Base-by-base conservation (phyloP, 2,113 vertebrate genomes). In the Aix galericulata region DNA sequence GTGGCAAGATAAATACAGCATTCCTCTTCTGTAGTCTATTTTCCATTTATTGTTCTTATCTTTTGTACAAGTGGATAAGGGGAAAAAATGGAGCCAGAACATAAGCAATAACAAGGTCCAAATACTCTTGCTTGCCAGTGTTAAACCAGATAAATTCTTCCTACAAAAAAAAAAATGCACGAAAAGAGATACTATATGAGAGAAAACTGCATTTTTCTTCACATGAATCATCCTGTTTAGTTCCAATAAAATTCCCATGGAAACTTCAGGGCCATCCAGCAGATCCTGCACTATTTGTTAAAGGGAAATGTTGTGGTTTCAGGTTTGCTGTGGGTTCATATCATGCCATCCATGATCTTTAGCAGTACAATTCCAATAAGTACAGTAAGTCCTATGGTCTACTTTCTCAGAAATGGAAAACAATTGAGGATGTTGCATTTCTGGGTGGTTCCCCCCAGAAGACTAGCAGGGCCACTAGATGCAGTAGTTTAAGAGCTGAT, bases 41-140 rank as follows among this genome's bases (percentile, higher is more conserved):
- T 73, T 62, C 42, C 87, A 20, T 17, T 86, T 95, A 42, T 73
- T 84, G 69, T 88, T 85, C 84, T 91, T 91, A 87, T 94, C 86
- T 95, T 82, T 88, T 31, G 38, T 64, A 79, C 77, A 84, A 94
- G 77, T 44, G 88, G 92, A 87, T 93, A 92, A 93, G 27, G 40
- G 36, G 23, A 36, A 63, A 20, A 53, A 85, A 29, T 17, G 44
- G 46, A 88, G 76, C 4, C 73, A 82, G 91, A 88, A 92, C 91
- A 82, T n/a, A 82, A 91, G 86, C 20, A 84, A 91, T 91, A 64
- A 93, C 81, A 86, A 86, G 83, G 77, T 60, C 88, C 69, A 59
- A 82, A 55, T 2, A 13, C 34, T 92, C 64, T 73, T 16, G 29
- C 38, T 67, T 62, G 73, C 26, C 85, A 75, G 53, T 2, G 73